Percentiles rank a stretch among this genome's conserved stretches.
These are phyloP conservation scores for Opisthocomus hoazin DNA, from an alignment of 2,113 vertebrate genomes.

Conservation along the genomic window DNA sequence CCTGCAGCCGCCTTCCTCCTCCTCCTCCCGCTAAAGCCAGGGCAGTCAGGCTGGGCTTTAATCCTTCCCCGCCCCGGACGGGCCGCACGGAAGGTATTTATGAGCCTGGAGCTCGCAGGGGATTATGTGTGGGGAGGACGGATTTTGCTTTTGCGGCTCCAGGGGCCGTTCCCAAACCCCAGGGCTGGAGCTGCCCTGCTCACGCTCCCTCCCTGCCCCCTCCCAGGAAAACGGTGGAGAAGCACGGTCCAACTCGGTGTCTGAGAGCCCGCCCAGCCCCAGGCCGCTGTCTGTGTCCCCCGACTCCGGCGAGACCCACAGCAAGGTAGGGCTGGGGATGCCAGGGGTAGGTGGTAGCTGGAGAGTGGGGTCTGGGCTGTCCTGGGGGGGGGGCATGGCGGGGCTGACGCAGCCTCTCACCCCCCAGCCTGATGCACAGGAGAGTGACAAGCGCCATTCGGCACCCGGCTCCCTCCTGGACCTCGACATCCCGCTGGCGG, in stretches of 20 bases:
- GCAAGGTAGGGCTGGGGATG: conserved; percentile 60
- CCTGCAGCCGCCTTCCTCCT: neutral
- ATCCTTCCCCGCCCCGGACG: neutral
- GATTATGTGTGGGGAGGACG: neutral
- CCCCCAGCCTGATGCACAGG: conserved; percentile 2
- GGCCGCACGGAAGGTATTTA: neutral
- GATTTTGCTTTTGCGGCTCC: neutral
- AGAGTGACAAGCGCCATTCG: conserved; percentile 54
- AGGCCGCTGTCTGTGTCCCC: neutral
- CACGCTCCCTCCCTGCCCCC: neutral
- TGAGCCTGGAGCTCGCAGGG: neutral
- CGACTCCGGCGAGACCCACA: neutral
- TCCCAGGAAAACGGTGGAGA: conserved; percentile 48
- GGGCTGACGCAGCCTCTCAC: neutral
- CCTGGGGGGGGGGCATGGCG: fast-evolving
- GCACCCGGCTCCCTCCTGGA: conserved; percentile 69
- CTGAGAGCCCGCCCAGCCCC: conserved; percentile 29
- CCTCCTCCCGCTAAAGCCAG: neutral
- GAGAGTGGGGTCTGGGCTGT: neutral
- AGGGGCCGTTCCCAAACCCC: neutral
- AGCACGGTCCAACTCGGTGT: neutral
- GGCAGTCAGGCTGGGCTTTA: neutral
- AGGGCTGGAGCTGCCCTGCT: neutral
- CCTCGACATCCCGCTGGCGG: conserved; percentile 85
- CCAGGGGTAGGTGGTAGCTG: fast-evolving